Evolutionary conservation across 2,797 vertebrate species (phyloP).

Genomic region (Cryptoblepharus egeriae): DNA sequence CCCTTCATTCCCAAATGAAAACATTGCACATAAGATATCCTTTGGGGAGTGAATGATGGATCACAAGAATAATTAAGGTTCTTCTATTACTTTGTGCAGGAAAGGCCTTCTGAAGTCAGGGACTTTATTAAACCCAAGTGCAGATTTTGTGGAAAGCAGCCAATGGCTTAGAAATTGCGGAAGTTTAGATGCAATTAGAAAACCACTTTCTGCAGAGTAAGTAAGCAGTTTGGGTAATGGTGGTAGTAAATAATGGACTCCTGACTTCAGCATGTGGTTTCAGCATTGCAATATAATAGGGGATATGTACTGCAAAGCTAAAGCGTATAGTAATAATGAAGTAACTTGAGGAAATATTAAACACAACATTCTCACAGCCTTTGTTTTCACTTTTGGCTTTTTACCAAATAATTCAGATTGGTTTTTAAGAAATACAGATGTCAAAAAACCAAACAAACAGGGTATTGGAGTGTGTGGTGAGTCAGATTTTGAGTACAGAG

Average conservation of each 20-base stretch:
- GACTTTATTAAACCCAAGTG: slow-evolving; percentile 17
- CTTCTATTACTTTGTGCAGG: not conserved
- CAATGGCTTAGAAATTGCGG: slow-evolving; percentile 12
- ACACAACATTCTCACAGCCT: not conserved
- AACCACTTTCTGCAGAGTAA: slow-evolving; percentile 12
- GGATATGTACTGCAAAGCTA: not conserved
- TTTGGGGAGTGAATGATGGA: not conserved
- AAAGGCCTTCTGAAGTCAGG: not conserved
- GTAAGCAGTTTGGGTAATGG: slow-evolving; percentile 5
- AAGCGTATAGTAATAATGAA: not conserved
- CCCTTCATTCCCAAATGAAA: not conserved
- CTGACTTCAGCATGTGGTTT: slow-evolving; percentile 3
- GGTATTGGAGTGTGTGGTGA: not conserved
- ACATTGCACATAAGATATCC: not conserved
- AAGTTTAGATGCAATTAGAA: slow-evolving; percentile 24
- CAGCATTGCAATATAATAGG: not conserved
- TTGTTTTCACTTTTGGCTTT: not conserved
- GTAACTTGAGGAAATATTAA: slow-evolving; percentile 12
- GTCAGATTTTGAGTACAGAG: not conserved
- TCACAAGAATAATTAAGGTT: slow-evolving; percentile 6
- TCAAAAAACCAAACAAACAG: not conserved
- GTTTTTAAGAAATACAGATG: not conserved
- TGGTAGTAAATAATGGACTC: slow-evolving; percentile 16
- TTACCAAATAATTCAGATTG: slow-evolving; percentile 12
- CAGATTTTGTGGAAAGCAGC: slow-evolving; percentile 19